Conservation (phyloP, 1,140 invertebrate species). For the Charaxes varanes region DNA sequence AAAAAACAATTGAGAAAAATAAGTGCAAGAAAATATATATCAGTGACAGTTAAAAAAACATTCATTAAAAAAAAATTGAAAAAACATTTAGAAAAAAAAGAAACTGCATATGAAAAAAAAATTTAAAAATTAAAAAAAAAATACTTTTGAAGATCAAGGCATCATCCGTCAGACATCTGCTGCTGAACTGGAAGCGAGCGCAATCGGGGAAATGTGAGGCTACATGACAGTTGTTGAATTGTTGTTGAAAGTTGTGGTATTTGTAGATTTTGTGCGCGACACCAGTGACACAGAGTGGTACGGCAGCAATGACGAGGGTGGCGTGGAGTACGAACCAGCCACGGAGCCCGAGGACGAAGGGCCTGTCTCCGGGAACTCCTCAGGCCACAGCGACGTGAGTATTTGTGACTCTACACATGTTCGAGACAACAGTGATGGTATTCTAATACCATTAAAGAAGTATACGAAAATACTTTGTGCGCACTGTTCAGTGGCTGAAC, state of each 20-base stretch:
- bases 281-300: constrained; percentile 63
- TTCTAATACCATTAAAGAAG: no score
- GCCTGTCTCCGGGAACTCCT: constrained; percentile 36
- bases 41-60: no score
- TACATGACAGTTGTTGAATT: constrained; percentile 14
- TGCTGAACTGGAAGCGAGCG: background rate
- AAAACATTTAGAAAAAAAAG: no score
- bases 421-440: no score
- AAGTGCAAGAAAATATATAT: no score
- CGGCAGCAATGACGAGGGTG: constrained; percentile 34
- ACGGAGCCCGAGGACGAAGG: constrained; percentile 39
- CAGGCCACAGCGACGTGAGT: constrained; percentile 59
- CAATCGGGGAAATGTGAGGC: constrained; percentile 1
- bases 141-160: background rate
- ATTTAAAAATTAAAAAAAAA: background rate
- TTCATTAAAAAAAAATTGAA: background rate
- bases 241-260: constrained; percentile 35
- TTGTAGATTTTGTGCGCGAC: constrained; percentile 72
- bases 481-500: no score
- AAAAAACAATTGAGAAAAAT: no score
- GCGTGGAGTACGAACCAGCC: constrained; percentile 44
- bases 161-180: background rate
- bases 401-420: background rate
- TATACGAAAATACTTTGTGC: no score
- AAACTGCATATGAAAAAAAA: background rate